phyloP scores from a whole-genome alignment of 1,140 invertebrate species.

The Caenorhabditis latens region DNA sequence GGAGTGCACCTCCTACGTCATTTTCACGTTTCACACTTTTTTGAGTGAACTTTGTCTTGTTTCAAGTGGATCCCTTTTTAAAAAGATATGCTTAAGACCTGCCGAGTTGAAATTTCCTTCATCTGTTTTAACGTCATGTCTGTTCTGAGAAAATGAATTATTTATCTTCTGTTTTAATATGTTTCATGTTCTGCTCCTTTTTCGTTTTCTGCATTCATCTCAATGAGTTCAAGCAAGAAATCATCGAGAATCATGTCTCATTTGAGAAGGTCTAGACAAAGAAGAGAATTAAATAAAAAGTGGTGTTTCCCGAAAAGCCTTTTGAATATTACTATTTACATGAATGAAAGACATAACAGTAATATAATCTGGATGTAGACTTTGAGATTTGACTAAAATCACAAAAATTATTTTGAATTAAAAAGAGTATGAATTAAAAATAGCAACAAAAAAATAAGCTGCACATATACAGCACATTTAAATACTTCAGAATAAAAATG shows the following conservation, averaged over 20 bases:
- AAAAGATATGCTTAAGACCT: background rate
- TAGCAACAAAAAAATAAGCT: too few relatives aligned
- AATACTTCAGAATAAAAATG: background rate
- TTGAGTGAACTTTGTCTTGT: constrained; percentile 47
- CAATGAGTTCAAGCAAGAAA: background rate
- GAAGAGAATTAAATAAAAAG: background rate
- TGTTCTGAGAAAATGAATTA: constrained; percentile 4
- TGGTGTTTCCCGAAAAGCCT: background rate
- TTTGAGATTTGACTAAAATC: background rate
- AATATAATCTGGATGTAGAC: background rate
- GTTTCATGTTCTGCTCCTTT: background rate
- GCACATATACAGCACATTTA: too few relatives aligned
- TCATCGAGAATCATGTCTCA: background rate
- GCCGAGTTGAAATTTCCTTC: background rate
- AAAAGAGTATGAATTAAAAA: background rate
- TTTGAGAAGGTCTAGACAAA: constrained; percentile 16
- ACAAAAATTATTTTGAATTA: background rate
- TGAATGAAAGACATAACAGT: background rate
- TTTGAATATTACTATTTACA: background rate
- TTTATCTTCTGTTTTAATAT: background rate
- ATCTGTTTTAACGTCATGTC: background rate
- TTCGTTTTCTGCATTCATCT: background rate
- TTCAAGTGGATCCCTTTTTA: constrained; percentile 10
- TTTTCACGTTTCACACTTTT: background rate
- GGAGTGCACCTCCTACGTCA: constrained; percentile 34